Evolutionary conservation across 2,888 invertebrate species (phyloP).

Genomic region (Spisula subtruncata): DNA sequence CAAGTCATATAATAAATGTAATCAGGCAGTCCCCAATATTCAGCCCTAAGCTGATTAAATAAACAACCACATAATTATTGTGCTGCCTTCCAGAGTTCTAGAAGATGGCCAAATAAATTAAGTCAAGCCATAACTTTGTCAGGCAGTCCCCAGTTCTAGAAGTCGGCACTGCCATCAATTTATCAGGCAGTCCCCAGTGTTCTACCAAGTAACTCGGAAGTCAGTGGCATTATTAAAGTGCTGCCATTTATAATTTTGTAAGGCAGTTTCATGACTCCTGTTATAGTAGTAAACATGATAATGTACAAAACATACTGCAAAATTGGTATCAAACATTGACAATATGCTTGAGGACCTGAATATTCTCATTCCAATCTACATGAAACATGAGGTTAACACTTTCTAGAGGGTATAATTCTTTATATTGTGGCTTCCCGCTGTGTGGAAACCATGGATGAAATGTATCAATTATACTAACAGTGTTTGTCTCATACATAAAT

Average conservation of each 20-base stretch:
- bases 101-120: too few species aligned
- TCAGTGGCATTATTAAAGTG: too few species aligned
- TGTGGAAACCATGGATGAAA: background rate
- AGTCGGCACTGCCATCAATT: too few species aligned
- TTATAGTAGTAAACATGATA: background rate
- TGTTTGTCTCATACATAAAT: background rate
- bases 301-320: background rate
- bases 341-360: background rate
- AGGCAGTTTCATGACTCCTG: too few species aligned
- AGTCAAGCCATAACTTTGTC: too few species aligned
- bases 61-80: too few species aligned
- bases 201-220: too few species aligned
- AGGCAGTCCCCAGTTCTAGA: too few species aligned
- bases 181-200: too few species aligned
- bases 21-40: background rate
- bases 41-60: too few species aligned
- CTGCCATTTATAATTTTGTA: too few species aligned
- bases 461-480: constrained; percentile 10
- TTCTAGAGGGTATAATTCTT: background rate
- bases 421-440: background rate
- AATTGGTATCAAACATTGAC: background rate
- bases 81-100: too few species aligned
- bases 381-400: background rate
- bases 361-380: background rate
- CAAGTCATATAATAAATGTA: background rate